These are phyloP conservation scores for Sanderia malayensis DNA, from an alignment of 30 jellyfish, hydroid and myxozoan genomes.

Conservation along the genomic window DNA sequence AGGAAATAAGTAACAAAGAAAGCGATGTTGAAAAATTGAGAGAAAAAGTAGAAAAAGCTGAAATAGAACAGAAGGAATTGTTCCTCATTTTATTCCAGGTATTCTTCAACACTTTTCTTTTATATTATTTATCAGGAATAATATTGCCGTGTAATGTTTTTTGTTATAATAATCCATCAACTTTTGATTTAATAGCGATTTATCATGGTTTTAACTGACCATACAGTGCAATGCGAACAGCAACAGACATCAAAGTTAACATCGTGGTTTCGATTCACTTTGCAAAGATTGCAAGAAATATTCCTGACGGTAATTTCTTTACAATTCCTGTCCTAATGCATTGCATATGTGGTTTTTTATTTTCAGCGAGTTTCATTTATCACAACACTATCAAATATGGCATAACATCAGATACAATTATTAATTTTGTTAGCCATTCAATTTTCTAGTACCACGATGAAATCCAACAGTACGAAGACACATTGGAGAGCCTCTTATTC, in stretches of 20 bases:
- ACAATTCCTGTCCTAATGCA: too few relatives aligned
- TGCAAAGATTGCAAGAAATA: slow-evolving; percentile 94
- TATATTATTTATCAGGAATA: too few relatives aligned
- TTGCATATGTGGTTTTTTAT: too few relatives aligned
- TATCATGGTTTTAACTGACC: slow-evolving; percentile 92
- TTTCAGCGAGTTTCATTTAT: too few relatives aligned
- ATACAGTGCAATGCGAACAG: slow-evolving; percentile 89
- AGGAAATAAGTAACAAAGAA: slow-evolving; percentile 75
- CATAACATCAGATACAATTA: too few relatives aligned
- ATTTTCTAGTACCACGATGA: slow-evolving; percentile 85
- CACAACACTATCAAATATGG: too few relatives aligned
- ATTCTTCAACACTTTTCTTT: not conserved
- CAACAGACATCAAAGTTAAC: slow-evolving; percentile 75
- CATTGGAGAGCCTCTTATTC: slow-evolving; percentile 79
- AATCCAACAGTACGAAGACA: slow-evolving; percentile 87
- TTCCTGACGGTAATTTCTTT: slow-evolving; percentile 88
- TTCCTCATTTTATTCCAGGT: slow-evolving; percentile 94
- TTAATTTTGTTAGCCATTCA: too few relatives aligned
- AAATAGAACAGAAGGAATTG: slow-evolving; percentile 87
- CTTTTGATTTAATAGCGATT: slow-evolving; percentile 60
- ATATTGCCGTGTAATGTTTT: not conserved
- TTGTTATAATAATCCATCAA: not conserved
- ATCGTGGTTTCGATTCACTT: slow-evolving; percentile 87
- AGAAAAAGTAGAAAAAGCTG: slow-evolving; percentile 86
- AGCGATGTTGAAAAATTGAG: slow-evolving; percentile 74